Evolutionary conservation across 1,140 invertebrate genomes (phyloP), one percentile per base, ranked within the genome.

Genomic region (Drosophila rhopaloa): DNA sequence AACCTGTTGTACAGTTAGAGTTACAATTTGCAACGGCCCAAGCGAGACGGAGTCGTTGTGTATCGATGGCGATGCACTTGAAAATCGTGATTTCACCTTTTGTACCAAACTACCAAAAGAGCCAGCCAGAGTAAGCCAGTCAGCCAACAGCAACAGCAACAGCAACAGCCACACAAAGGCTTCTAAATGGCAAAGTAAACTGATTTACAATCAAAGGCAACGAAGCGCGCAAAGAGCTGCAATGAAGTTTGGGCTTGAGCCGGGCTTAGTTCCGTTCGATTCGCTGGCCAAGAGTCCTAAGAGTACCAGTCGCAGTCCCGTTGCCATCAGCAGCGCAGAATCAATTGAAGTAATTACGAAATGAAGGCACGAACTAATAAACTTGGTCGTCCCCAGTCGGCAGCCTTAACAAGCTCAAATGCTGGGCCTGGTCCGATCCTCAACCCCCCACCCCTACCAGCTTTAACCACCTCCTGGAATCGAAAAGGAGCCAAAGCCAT

Each of bases 151-250:
- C 77, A 55, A 37, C 50, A 59, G 54, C 70, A 57, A 57, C 50
- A 74, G 24, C 62, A 73, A 29, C 46, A 75, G 80, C 75, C 79
- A 61, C 67, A 89, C 84, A 89, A 84, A 81, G 75, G 74, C 84
- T 89, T 90, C 84, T 89, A 89, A 89, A 89, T 89, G 84, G 84
- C 84, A 89, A 89, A 89, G 84, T 89, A 89, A 89, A 89, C 84
- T 89, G 84, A 89, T 89, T 89, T 89, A 89, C 85, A 89, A 89
- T 89, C 84, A 89, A 89, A 89, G 85, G 73, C 85, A 89, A 89
- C 70, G 84, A 84, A 89, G 84, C 84, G 84, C 84, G 80, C 84
- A 84, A 78, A 88, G 68, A 83, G 83, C 86, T 78, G 76, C 81
- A 81, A 62, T 73, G 77, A 80, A 84, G 81, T 76, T 51, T 58